These are phyloP conservation scores for Eupithecia abbreviata DNA, from an alignment of 2,888 invertebrate species.

Conservation along the genomic window DNA sequence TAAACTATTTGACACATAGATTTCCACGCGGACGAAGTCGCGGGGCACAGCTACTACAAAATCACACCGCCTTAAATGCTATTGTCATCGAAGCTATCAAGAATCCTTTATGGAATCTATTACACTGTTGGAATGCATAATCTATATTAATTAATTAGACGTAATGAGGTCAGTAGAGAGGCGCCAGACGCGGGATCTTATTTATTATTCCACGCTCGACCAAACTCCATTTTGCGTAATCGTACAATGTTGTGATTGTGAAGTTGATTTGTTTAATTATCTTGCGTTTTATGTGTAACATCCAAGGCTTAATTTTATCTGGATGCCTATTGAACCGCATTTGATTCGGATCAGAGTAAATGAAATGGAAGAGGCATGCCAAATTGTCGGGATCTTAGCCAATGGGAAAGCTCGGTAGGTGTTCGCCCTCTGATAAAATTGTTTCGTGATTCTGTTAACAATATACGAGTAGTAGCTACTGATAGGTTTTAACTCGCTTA, in stretches of 20 bases:
- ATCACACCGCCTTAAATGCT: not conserved
- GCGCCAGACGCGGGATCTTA: conserved; percentile 32
- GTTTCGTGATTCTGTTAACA: not conserved
- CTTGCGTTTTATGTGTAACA: not conserved
- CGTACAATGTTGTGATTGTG: conserved; percentile 15
- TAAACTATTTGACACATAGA: no score
- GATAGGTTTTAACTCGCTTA: not conserved
- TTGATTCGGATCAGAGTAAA: not conserved
- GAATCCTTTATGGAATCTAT: conserved; percentile 24
- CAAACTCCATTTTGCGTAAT: conserved; percentile 34
- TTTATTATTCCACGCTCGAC: conserved; percentile 28
- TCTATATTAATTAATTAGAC: conserved; percentile 37
- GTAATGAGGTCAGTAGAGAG: conserved; percentile 33
- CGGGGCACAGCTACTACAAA: no score
- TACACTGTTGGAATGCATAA: conserved; percentile 28
- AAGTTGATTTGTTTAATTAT: conserved; percentile 8
- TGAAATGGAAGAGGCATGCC: conserved; percentile 4
- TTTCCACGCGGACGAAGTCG: no score
- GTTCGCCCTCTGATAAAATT: not conserved
- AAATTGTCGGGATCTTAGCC: not conserved
- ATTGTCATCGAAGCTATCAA: conserved; percentile 9
- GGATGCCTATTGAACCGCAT: not conserved
- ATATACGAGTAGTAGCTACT: not conserved
- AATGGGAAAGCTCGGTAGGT: not conserved
- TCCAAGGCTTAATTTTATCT: conserved; percentile 1